Evolutionary conservation across 2,797 vertebrate species (phyloP).

Genomic region (Rhinoraja longicauda): DNA sequence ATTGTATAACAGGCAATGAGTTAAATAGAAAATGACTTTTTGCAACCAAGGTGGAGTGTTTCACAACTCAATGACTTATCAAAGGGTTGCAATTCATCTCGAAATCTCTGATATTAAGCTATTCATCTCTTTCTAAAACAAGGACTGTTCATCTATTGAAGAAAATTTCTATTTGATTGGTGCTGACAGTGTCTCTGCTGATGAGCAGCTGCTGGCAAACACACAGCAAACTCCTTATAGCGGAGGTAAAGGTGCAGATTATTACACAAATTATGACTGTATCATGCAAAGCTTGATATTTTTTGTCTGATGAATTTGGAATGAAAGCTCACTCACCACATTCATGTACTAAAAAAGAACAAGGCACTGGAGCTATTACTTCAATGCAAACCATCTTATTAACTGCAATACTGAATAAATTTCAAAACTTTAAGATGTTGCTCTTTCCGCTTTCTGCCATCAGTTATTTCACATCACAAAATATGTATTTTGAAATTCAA

Average conservation of each 20-base stretch:
- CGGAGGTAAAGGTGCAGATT: neutral
- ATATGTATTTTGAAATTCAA: neutral
- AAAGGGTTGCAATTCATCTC: neutral
- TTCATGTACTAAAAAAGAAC: neutral
- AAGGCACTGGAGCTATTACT: neutral
- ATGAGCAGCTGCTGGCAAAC: conserved; percentile 15
- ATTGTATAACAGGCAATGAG: neutral
- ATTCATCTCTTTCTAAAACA: neutral
- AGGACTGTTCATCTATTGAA: neutral
- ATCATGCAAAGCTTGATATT: neutral
- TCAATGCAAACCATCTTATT: neutral
- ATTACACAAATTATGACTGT: neutral
- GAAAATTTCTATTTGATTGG: neutral
- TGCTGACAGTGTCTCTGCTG: neutral
- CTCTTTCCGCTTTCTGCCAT: neutral
- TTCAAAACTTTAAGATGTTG: neutral
- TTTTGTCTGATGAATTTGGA: neutral
- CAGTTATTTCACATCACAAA: neutral
- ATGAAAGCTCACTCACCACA: neutral
- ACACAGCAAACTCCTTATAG: too few relatives aligned
- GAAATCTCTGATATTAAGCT: neutral
- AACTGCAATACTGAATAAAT: neutral
- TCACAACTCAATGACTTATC: neutral
- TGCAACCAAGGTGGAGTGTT: neutral
- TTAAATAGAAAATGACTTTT: neutral